A percentile compares a stretch with the other conserved stretches of the same genome.
Conservation (phyloP, 1,140 invertebrate species). For the Drosophila sp. region DNA sequence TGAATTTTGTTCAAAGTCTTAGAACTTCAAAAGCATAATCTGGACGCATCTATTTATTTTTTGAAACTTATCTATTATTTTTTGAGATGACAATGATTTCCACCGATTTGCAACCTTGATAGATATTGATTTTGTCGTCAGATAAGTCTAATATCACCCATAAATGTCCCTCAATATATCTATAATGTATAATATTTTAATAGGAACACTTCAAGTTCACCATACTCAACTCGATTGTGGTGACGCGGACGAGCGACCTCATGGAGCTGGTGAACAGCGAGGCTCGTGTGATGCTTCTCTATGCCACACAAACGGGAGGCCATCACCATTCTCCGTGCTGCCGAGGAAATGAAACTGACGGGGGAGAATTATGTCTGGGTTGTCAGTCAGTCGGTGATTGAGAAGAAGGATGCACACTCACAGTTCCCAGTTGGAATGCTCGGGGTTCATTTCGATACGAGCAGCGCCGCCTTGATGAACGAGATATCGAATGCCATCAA, state of each 20-base stretch:
- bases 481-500: constrained; percentile 95
- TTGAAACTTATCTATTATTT: no score
- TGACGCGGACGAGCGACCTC: constrained; percentile 88
- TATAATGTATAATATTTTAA: no score
- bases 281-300: constrained; percentile 96
- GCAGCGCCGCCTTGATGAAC: constrained; percentile 90
- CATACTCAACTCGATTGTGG: constrained; percentile 92
- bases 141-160: no score
- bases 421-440: constrained; percentile 97
- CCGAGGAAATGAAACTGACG: constrained; percentile 93
- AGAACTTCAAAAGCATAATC: no score
- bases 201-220: constrained; percentile 96
- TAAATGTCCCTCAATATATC: no score
- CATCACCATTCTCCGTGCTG: constrained; percentile 91
- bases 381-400: constrained; percentile 97
- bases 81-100: no score
- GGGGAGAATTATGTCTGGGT: constrained; percentile 99
- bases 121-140: no score
- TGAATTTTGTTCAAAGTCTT: no score
- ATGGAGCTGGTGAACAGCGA: constrained; percentile 94
- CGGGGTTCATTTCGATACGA: constrained; percentile 96
- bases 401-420: constrained; percentile 89
- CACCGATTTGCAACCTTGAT: no score
- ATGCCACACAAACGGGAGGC: constrained; percentile 95
- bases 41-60: no score